Conservation (phyloP, 2,888 invertebrate genomes). For the Trichacis sp. region DNA sequence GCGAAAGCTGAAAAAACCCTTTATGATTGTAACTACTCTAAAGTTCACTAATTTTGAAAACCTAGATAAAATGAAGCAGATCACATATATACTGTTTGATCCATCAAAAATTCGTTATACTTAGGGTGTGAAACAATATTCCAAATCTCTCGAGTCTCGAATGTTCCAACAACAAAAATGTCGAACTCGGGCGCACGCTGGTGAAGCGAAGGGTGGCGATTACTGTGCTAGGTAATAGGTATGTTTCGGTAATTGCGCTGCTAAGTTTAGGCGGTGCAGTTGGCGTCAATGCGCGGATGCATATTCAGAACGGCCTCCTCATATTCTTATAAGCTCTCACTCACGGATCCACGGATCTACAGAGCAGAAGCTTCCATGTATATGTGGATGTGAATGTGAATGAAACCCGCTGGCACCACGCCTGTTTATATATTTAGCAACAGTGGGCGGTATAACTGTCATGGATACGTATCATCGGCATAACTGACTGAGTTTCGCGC, state of each 20-base stretch:
- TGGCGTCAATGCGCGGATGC: conserved; percentile 68
- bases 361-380: conserved; percentile 46
- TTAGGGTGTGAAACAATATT: no score
- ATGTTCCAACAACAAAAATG: no score
- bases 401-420: conserved; percentile 68
- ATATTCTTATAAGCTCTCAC: conserved; percentile 64
- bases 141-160: no score
- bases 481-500: conserved; percentile 65
- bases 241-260: conserved; percentile 67
- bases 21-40: no score
- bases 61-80: no score
- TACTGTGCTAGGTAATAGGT: conserved; percentile 57
- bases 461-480: conserved; percentile 69
- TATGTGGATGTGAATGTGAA: conserved; percentile 62
- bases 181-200: conserved; percentile 12
- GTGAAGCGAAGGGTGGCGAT: conserved; percentile 50
- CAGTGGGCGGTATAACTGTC: conserved; percentile 69
- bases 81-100: no score
- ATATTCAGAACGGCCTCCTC: conserved; percentile 67
- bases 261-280: conserved; percentile 68
- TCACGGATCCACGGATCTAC: no score
- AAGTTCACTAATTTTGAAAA: no score
- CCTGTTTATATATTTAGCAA: conserved; percentile 69
- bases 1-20: no score
- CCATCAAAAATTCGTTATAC: no score